Evolutionary conservation across 2,113 vertebrate genomes (phyloP), one percentile per base, ranked within the genome.

Genomic region (Cheilinus undulatus): DNA sequence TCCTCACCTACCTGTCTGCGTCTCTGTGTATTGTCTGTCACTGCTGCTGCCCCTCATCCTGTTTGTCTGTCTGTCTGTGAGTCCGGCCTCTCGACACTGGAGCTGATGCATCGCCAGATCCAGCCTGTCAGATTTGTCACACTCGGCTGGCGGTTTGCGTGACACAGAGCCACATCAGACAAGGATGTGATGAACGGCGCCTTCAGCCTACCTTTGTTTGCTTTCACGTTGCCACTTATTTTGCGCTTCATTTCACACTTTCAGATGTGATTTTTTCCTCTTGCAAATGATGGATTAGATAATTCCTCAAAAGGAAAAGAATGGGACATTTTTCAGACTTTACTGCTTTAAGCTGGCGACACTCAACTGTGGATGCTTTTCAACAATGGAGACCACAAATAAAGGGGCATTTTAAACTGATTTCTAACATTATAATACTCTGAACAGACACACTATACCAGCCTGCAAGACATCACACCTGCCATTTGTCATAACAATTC

Each of bases 91-190:
- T 54, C 20, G 1, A 17, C 65, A 69, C 74, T 50, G 28, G 58
- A 68, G 60, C 34, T 75, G 78, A 79, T 83, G 65, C 56, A 48
- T 45, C 78, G 73, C 42, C 80, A 90, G 86, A 88, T 86, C 82
- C 61, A 51, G 12, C 67, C 78, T 80, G 76, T 86, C 80, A 84
- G 78, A 71, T 9, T 1, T 73, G 40, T 80, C 32, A 48, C 51
- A 50, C n/a, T 14, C 19, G 36, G 46, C 72, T 75, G 69, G 69
- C 69, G 74, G 82, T 57, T 50, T 30, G 62, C 8, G 19, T n/a
- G 51, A 89, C 69, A 57, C 65, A n/a, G 61, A 73, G 67, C 42
- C 27, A 48, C 34, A 65, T 82, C 88, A 86, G 75, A 71, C 70
- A 45, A 77, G 68, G 60, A 67, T 10, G 7, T 76, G 76, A 85